A percentile compares a stretch with the other conserved stretches of the same genome.
Evolutionary conservation across 1,140 invertebrate genomes (phyloP).

Genomic region (Phortica variegata): DNA sequence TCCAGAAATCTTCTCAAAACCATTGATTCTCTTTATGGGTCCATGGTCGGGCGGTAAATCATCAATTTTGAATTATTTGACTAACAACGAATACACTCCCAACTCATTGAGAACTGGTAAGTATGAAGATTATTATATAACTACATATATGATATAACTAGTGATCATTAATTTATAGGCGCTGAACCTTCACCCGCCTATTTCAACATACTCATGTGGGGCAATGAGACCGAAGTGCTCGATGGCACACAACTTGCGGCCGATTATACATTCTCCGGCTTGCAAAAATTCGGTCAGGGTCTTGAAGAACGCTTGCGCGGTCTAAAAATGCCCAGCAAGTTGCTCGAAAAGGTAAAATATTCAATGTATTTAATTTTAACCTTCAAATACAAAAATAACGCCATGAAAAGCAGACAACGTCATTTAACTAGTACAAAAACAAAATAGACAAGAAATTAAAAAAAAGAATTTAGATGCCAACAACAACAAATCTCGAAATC

Average conservation of each 20-base stretch:
- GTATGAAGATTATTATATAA: not conserved
- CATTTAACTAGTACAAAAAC: no score
- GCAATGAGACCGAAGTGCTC: conserved; percentile 78
- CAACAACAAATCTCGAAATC: no score
- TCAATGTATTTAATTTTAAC: no score
- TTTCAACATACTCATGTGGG: conserved; percentile 91
- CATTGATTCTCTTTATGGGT: conserved; percentile 88
- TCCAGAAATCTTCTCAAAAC: conserved; percentile 93
- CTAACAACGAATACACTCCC: conserved; percentile 81
- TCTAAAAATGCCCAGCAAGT: conserved; percentile 75
- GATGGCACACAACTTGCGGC: conserved; percentile 91
- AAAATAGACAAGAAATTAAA: no score
- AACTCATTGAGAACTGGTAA: conserved; percentile 83
- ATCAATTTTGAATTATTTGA: conserved; percentile 89
- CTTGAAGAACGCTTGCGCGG: conserved; percentile 86
- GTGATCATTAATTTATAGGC: conserved; percentile 61
- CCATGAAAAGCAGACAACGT: no score
- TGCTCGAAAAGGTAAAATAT: conserved; percentile 81
- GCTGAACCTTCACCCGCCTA: conserved; percentile 91
- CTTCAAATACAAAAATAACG: no score
- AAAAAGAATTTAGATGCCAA: no score
- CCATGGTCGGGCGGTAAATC: conserved; percentile 96
- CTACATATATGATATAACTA: not conserved
- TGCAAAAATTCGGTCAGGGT: conserved; percentile 94
- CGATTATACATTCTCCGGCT: conserved; percentile 88